Evolutionary conservation across 2,113 vertebrate genomes (phyloP).

Genomic region (Mus pahari): DNA sequence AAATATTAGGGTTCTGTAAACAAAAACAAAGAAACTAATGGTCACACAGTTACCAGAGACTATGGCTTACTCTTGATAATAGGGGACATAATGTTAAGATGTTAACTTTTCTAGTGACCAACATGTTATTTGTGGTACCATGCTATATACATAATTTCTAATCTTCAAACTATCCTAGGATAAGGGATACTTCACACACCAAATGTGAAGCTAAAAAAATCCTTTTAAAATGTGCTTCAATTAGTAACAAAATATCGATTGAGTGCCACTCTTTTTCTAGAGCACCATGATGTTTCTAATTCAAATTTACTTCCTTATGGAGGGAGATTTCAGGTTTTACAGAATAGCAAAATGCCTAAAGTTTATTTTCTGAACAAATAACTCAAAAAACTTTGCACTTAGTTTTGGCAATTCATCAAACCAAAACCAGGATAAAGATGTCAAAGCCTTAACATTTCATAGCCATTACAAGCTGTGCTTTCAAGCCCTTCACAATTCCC

Average conservation of each 20-base stretch:
- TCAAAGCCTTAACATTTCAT: not conserved
- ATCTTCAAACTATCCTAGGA: slow-evolving; percentile 3
- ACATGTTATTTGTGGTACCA: not conserved
- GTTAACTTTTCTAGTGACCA: not conserved
- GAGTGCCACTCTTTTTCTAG: not conserved
- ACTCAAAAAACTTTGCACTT: not conserved
- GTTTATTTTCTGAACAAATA: not conserved
- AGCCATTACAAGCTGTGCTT: not conserved
- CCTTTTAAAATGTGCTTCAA: slow-evolving; percentile 9
- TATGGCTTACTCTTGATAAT: not conserved
- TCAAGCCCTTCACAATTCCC: not conserved
- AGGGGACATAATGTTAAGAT: not conserved
- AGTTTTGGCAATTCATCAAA: not conserved
- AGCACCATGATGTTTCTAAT: not conserved
- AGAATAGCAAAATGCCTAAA: not conserved
- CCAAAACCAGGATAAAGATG: not conserved
- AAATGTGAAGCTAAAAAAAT: not conserved
- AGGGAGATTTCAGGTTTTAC: not conserved
- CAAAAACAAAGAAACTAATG: not conserved
- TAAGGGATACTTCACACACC: not conserved
- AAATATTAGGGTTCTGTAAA: not conserved
- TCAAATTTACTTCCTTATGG: not conserved
- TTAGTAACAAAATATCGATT: not conserved
- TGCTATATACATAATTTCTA: not conserved
- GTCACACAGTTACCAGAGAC: not conserved